Evolutionary conservation across 2,888 invertebrate genomes (phyloP).

Genomic region (Drosophila koepferae): DNA sequence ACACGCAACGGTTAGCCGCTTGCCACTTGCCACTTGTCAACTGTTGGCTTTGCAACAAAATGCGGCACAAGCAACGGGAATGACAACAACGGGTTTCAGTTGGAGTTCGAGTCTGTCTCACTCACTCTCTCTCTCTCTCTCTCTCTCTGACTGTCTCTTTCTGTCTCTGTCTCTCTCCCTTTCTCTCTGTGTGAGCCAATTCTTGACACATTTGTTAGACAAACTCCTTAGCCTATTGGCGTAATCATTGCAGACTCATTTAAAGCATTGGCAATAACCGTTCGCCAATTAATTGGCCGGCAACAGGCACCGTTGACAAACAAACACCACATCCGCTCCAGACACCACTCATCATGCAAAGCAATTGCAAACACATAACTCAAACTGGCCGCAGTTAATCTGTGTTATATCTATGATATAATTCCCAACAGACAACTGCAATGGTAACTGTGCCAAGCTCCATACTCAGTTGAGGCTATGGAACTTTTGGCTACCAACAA

Average conservation of each 20-base stretch:
- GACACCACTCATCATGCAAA: slow-evolving; percentile 49
- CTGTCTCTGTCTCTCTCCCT: background rate
- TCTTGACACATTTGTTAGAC: slow-evolving; percentile 20
- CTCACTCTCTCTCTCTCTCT: background rate
- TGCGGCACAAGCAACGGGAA: slow-evolving; percentile 72
- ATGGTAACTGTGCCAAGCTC: slow-evolving; percentile 46
- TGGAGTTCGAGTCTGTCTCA: background rate
- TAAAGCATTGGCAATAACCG: slow-evolving; percentile 70
- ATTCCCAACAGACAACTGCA: slow-evolving; percentile 58
- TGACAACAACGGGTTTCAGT: slow-evolving; percentile 56
- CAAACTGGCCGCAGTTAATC: slow-evolving; percentile 44
- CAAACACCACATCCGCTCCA: slow-evolving; percentile 64
- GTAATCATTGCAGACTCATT: slow-evolving; percentile 48
- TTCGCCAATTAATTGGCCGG: slow-evolving; percentile 67
- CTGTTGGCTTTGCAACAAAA: slow-evolving; percentile 42
- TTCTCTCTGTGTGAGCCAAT: slow-evolving; percentile 1
- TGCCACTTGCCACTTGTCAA: slow-evolving; percentile 68
- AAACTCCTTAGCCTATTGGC: slow-evolving; percentile 53
- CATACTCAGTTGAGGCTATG: slow-evolving; percentile 20
- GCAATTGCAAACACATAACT: slow-evolving; percentile 35
- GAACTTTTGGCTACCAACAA: slow-evolving; percentile 26
- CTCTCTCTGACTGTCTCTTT: background rate
- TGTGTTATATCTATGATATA: slow-evolving; percentile 58
- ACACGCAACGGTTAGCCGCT: slow-evolving; percentile 61
- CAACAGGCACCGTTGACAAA: slow-evolving; percentile 59